Evolutionary conservation across 2,888 invertebrate genomes (phyloP), one percentile per base, ranked within the genome.

Genomic region (Listrodromus nycthemerus): DNA sequence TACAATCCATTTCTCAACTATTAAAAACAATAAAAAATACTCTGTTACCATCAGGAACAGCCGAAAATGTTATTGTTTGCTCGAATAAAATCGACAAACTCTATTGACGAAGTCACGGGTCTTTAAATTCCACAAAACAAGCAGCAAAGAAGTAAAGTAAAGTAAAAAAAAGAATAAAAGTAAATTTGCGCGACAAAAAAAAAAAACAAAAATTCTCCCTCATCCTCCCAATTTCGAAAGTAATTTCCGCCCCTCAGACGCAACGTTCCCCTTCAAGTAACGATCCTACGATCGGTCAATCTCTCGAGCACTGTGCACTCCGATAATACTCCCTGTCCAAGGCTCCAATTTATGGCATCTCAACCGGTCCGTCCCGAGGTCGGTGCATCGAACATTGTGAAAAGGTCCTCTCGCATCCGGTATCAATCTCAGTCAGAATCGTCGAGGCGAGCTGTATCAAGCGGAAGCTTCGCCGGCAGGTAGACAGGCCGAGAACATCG

Each of bases 391-490:
- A 52, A 19, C 58, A 8, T 33, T 21, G 37, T 52, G 65, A 75
- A 75, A 74, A 75, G 50, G 74, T 50, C 63, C 50, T 50, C 37
- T 3, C 37, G 41, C 55, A 30, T 58, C 30, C 37, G 77, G 69
- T 61, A 78, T 78, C 78, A 70, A 69, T 63, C 80, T 74, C 71
- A 66, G 65, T 79, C 73, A 70, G 21, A 37, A 52, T 45, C 41
- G 16, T n/a, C 27, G 66, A 45, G 10, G 55, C 52, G 41, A 66
- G 52, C 69, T 73, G 55, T 65, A 55, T 48, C 41, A 13, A 7
- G 73, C 41, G 45, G 33, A 58, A 27, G 58, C 65, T 19, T 21
- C 55, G 1, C 45, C 63, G 48, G 48, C 41, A 65, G 55, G 52
- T 58, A 21, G 55, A 27, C 24, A 21, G 16, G 58, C 48, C n/a